Evolutionary conservation across 2,888 invertebrate species (phyloP).

Genomic region (Deilephila elpenor): DNA sequence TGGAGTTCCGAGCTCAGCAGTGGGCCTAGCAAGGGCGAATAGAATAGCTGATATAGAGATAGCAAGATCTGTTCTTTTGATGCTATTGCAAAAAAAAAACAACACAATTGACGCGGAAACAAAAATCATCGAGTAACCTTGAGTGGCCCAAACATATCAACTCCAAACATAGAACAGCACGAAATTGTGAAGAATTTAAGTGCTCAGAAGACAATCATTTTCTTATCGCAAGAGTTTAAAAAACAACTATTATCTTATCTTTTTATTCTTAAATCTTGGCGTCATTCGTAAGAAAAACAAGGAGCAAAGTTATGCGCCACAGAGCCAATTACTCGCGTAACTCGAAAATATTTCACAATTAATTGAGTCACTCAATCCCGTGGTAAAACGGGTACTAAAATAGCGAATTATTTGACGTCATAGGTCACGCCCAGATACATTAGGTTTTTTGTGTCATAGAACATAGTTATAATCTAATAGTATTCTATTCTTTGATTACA

Average conservation of each 20-base stretch:
- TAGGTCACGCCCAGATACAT: neutral
- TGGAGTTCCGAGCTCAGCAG: too few species aligned
- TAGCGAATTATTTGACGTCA: slow-evolving; percentile 14
- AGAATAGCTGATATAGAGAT: neutral
- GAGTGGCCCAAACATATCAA: neutral
- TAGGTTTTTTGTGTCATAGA: too few species aligned
- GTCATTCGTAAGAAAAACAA: neutral
- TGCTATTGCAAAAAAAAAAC: neutral
- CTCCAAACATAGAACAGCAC: neutral
- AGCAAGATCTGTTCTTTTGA: neutral
- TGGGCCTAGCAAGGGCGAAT: too few species aligned
- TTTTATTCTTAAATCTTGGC: neutral
- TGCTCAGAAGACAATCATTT: neutral
- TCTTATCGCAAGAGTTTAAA: neutral
- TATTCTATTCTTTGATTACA: neutral
- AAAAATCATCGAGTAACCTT: neutral
- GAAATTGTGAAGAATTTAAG: neutral
- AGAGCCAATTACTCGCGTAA: neutral
- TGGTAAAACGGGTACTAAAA: slow-evolving; percentile 12
- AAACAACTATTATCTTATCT: neutral
- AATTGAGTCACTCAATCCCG: slow-evolving; percentile 17
- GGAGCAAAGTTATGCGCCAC: neutral
- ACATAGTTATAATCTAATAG: neutral
- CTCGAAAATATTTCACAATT: slow-evolving; percentile 8
- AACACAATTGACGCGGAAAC: too few species aligned